Percentiles rank a stretch among this genome's conserved stretches.
These are phyloP conservation scores for human (Homo sapiens) DNA, from an alignment of 2,113 vertebrate genomes.

Conservation along the genomic window DNA sequence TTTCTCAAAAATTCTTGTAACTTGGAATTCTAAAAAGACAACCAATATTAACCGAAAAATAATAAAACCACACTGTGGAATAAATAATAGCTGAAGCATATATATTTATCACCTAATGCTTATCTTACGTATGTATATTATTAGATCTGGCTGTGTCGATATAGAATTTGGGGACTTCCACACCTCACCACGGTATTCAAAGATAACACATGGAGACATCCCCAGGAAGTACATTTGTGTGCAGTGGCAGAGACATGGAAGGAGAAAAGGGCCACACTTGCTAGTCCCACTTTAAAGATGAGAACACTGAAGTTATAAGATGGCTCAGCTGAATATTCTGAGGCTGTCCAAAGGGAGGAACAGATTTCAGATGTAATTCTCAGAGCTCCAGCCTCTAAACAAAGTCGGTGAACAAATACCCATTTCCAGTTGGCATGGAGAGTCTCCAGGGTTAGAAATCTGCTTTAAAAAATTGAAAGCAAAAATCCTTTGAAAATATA, in stretches of 20 bases:
- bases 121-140: background rate
- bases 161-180: background rate
- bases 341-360: background rate
- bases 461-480: slow-evolving; percentile 49
- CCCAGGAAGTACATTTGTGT: background rate
- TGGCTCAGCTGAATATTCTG: background rate
- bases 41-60: slow-evolving; percentile 1
- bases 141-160: background rate
- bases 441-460: slow-evolving; percentile 45
- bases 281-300: slow-evolving; percentile 3
- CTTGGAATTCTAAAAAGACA: slow-evolving; percentile 38
- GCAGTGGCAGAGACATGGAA: background rate
- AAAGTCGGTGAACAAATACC: slow-evolving; percentile 36
- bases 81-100: background rate
- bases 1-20: slow-evolving; percentile 45
- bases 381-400: slow-evolving; percentile 44
- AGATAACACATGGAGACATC: background rate
- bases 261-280: background rate
- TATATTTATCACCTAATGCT: background rate
- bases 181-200: background rate
- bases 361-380: slow-evolving; percentile 34
- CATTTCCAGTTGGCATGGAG: slow-evolving; percentile 46
- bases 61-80: background rate
- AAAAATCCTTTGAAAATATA: slow-evolving; percentile 66
- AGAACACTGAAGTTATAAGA: background rate